Percentiles rank a stretch among this genome's conserved stretches.
Evolutionary conservation across 2,888 invertebrate genomes (phyloP).

Genomic region (Sphinx pinastri): DNA sequence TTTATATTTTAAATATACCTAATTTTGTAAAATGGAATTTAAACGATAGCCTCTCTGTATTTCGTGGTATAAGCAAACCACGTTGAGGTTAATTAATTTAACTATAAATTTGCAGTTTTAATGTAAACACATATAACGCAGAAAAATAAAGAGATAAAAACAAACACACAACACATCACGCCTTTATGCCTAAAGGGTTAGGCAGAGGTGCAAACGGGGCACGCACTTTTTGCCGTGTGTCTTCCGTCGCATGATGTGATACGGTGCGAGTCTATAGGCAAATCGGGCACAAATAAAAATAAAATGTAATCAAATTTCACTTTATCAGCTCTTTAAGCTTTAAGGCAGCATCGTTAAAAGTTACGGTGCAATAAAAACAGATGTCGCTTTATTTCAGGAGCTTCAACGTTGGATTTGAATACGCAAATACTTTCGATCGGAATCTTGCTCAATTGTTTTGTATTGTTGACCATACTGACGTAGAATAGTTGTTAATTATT

Average conservation of each 20-base stretch:
- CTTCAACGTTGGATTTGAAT: slow-evolving; percentile 8
- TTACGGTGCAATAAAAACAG: slow-evolving; percentile 10
- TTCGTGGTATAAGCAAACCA: not conserved
- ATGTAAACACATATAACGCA: too few species aligned
- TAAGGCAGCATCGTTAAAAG: slow-evolving; percentile 7
- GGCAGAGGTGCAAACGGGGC: too few species aligned
- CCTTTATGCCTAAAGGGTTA: too few species aligned
- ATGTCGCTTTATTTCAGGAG: slow-evolving; percentile 14
- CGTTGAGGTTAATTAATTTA: too few species aligned
- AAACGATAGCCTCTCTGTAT: not conserved
- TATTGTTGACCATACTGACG: not conserved
- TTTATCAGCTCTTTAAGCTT: not conserved
- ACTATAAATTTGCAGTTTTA: too few species aligned
- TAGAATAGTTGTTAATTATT: not conserved
- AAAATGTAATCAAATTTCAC: slow-evolving; percentile 6
- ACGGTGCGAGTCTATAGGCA: too few species aligned
- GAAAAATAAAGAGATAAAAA: too few species aligned
- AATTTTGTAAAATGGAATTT: not conserved
- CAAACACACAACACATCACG: too few species aligned
- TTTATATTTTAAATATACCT: not conserved
- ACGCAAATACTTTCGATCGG: slow-evolving; percentile 10
- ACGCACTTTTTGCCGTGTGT: too few species aligned
- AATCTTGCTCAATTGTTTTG: not conserved
- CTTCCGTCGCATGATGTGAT: too few species aligned
- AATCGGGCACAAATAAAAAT: too few species aligned